These are phyloP conservation scores for Pyralis farinalis DNA, from an alignment of 2,888 invertebrate genomes.

Conservation along the genomic window DNA sequence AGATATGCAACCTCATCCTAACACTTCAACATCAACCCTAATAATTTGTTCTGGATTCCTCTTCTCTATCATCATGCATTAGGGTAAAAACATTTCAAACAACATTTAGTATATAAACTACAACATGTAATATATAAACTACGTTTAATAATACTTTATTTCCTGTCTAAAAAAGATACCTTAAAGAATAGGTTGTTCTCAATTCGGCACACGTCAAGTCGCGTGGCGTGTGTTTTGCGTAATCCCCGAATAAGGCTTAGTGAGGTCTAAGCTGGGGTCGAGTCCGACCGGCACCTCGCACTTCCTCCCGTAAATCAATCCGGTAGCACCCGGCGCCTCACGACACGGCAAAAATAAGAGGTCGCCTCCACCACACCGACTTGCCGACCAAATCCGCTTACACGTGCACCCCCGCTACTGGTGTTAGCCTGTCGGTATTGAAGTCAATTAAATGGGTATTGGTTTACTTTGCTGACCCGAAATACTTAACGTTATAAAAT, in stretches of 20 bases:
- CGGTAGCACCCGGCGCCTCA: conserved; percentile 35
- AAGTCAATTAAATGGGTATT: conserved; percentile 9
- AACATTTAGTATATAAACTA: no score
- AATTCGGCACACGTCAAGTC: conserved; percentile 59
- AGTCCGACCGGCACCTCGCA: conserved; percentile 53
- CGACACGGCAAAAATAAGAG: conserved; percentile 67
- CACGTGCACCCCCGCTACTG: conserved; percentile 13
- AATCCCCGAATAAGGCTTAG: conserved; percentile 66
- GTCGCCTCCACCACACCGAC: conserved; percentile 28
- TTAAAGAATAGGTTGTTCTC: conserved; percentile 32
- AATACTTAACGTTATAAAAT: not conserved
- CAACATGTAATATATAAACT: no score
- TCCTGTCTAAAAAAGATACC: conserved; percentile 2
- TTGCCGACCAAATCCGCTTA: conserved; percentile 32
- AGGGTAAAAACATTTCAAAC: no score
- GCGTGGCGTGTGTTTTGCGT: conserved; percentile 65
- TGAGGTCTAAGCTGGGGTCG: conserved; percentile 62
- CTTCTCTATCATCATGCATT: no score
- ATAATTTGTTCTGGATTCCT: no score
- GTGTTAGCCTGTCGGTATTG: conserved; percentile 9
- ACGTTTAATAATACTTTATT: no score
- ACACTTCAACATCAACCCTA: no score
- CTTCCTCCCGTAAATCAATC: conserved; percentile 75
- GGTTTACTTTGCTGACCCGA: conserved; percentile 1
- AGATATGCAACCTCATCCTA: no score